These are phyloP conservation scores for Fabriciana adippe DNA, from an alignment of 2,888 invertebrate species.

Conservation along the genomic window DNA sequence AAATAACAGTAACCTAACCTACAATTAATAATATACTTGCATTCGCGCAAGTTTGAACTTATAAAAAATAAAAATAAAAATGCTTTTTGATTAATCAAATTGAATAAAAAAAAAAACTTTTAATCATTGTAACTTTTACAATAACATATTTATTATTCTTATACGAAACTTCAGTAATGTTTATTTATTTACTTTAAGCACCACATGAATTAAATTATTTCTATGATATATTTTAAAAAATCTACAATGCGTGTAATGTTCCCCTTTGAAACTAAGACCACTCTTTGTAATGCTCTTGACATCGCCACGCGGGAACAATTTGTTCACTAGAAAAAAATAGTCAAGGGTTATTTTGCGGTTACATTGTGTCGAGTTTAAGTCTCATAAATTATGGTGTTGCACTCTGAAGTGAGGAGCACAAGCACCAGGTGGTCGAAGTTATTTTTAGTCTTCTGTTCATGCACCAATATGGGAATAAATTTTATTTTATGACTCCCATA, in stretches of 20 bases:
- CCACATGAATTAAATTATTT: constrained; percentile 9
- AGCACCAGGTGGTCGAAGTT: constrained; percentile 75
- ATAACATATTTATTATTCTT: not conserved
- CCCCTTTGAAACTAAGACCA: constrained; percentile 27
- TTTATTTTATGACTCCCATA: constrained; percentile 73
- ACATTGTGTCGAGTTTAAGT: constrained; percentile 65
- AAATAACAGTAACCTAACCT: too few relatives aligned
- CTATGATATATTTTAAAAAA: not conserved
- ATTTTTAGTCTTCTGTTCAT: constrained; percentile 73
- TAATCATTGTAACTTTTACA: too few relatives aligned
- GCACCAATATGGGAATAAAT: constrained; percentile 69
- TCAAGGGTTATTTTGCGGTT: constrained; percentile 78
- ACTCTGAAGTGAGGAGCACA: constrained; percentile 60
- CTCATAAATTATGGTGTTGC: constrained; percentile 71
- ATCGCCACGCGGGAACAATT: constrained; percentile 56
- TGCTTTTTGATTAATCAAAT: too few relatives aligned
- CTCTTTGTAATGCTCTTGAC: constrained; percentile 51
- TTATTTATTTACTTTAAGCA: constrained; percentile 15
- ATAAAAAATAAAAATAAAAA: too few relatives aligned
- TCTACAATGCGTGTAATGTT: constrained; percentile 43
- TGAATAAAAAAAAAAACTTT: too few relatives aligned
- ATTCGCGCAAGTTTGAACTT: too few relatives aligned
- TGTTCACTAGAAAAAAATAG: constrained; percentile 64
- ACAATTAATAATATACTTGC: too few relatives aligned
- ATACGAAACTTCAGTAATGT: constrained; percentile 6